Percentiles rank a stretch among this genome's conserved stretches.
These are phyloP conservation scores for Elachura formosa DNA, from an alignment of 2,113 vertebrate species.

Conservation along the genomic window DNA sequence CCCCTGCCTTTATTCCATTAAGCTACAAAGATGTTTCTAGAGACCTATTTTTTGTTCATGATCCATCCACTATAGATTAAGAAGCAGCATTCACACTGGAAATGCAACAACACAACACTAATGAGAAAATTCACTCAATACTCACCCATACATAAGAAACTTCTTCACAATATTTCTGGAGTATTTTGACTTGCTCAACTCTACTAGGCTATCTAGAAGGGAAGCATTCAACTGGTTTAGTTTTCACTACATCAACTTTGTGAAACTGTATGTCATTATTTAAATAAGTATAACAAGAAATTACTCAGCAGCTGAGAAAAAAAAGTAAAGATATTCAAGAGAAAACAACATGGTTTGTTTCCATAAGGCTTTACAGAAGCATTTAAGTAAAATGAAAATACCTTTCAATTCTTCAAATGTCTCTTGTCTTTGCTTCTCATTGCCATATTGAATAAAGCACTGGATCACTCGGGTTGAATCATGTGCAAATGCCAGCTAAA, in stretches of 20 bases:
- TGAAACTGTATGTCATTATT: background rate
- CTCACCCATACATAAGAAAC: conserved; percentile 95
- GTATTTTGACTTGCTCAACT: conserved; percentile 91
- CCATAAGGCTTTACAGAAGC: background rate
- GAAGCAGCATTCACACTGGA: background rate
- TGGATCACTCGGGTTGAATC: conserved; percentile 93
- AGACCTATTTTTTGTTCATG: background rate
- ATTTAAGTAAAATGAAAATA: conserved; percentile 16
- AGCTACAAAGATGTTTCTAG: background rate
- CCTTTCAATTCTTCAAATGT: conserved; percentile 88
- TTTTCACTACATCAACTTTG: background rate
- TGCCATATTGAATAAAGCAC: conserved; percentile 89
- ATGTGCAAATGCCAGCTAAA: conserved; percentile 90
- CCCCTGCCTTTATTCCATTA: background rate
- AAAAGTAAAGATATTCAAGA: background rate
- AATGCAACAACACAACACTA: background rate
- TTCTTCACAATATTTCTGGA: conserved; percentile 94
- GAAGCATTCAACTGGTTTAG: background rate
- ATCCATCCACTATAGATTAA: rapidly evolving
- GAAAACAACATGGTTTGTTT: background rate
- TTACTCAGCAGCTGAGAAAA: background rate
- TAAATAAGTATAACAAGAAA: background rate
- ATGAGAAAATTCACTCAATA: background rate
- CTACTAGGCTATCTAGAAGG: conserved; percentile 77
- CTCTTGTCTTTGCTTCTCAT: conserved; percentile 80